phyloP scores from a whole-genome alignment of 2,797 vertebrate genomes.

The Phalanger gymnotis region DNA sequence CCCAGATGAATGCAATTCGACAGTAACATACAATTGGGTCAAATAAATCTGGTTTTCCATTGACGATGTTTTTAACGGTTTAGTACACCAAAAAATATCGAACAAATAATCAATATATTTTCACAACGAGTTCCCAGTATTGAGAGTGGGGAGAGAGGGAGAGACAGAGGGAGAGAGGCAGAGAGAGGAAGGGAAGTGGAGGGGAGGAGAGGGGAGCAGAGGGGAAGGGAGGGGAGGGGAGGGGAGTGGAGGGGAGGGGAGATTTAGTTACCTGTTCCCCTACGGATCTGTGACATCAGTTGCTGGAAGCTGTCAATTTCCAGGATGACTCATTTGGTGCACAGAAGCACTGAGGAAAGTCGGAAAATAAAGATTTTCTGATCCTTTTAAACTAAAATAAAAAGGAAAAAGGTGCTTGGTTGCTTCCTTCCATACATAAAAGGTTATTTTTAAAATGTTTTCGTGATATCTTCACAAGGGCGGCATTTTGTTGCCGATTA shows the following conservation, averaged over 20 bases:
- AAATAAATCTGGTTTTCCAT: background rate
- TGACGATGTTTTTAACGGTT: background rate
- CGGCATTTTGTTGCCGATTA: background rate
- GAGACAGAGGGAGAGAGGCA: accelerated
- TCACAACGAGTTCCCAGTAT: too few species aligned
- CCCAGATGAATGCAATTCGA: background rate
- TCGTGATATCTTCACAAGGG: background rate
- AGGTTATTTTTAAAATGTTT: background rate
- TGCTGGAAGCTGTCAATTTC: background rate
- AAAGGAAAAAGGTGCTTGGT: background rate
- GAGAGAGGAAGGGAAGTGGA: background rate
- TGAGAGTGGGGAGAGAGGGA: too few species aligned
- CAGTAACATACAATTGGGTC: background rate
- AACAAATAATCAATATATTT: too few species aligned
- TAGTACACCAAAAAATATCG: background rate
- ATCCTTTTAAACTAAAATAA: background rate
- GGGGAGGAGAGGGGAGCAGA: background rate
- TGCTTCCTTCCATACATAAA: background rate
- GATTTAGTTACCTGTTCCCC: background rate
- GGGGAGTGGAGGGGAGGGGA: background rate
- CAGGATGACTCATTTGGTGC: background rate
- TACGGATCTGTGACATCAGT: background rate
- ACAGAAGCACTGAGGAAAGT: background rate
- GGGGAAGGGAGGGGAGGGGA: too few species aligned
- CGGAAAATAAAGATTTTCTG: background rate